Conservation (phyloP, 2,888 invertebrate species). For the Sicus ferrugineus region DNA sequence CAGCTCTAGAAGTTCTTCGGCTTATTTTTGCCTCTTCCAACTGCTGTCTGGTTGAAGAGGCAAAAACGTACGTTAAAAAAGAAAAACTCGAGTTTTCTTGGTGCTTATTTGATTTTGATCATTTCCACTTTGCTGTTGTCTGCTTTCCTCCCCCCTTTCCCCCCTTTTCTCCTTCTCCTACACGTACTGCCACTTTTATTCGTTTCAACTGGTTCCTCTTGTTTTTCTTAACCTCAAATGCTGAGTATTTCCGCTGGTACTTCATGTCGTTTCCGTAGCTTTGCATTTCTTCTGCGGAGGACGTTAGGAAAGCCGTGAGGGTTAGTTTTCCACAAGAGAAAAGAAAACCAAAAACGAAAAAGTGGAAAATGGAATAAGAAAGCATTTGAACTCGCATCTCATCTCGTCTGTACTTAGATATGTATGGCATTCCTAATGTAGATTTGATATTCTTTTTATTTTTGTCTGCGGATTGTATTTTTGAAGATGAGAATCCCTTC, state of each 20-base stretch:
- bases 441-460: not conserved
- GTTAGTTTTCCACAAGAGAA: not conserved
- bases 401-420: slow-evolving; percentile 13
- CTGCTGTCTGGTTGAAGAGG: too few relatives aligned
- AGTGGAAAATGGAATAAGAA: not conserved
- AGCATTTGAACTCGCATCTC: slow-evolving; percentile 8
- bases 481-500: not conserved
- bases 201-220: slow-evolving; percentile 15
- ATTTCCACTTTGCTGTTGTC: not conserved
- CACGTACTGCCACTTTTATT: not conserved
- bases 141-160: not conserved
- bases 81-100: slow-evolving; percentile 3
- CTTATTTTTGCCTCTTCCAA: too few relatives aligned
- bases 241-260: slow-evolving; percentile 28
- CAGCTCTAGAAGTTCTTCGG: too few relatives aligned
- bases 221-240: slow-evolving; percentile 26
- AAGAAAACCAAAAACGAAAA: not conserved
- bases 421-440: slow-evolving; percentile 11
- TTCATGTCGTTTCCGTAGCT: slow-evolving; percentile 27
- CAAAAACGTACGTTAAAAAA: too few relatives aligned
- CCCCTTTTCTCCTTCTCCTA: not conserved
- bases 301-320: slow-evolving; percentile 5
- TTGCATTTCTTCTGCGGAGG: not conserved
- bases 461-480: not conserved
- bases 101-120: slow-evolving; percentile 2